Evolutionary conservation across 2,797 vertebrate species (phyloP), one percentile per base, ranked within the genome.

Genomic region (Monodelphis domestica): DNA sequence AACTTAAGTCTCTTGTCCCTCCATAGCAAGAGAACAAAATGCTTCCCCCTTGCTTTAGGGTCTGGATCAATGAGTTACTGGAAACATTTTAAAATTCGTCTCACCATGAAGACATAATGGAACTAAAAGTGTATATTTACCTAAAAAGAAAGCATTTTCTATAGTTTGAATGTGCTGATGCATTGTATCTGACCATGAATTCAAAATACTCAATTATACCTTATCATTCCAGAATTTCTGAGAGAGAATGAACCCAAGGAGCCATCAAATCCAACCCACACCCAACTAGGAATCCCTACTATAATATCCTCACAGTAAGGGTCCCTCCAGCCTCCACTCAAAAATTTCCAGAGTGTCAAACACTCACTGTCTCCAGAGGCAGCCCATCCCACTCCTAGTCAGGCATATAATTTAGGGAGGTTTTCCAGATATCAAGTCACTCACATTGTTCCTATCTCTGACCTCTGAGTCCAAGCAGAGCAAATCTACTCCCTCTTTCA

Each of bases 1-100:
- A 88, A 12, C 38, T 30, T 9, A 38, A n/a, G 55, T 89, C 95
- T 90, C 53, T 38, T 94, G 50, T 88, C 93, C 92, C n/a, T 93
- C 10, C n/a, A 51, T 93, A 92, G 1, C 24, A 59, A 84, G 59
- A 29, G 89, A 84, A 90, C 56, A 10, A 90, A 92, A 30, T 3
- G 54, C 17, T 91, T 87, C 91, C 90, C 30, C 2, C 57, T 50
- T 89, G 70, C 12, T 63, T 2, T 87, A 90, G 1, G 0, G 1
- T 54, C 12, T 56, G 5, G 50, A 45, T 84, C 26, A 93, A 90
- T 78, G 93, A 57, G 5, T 45, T 59, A 54, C n/a, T 78, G 1
- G 12, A 24, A 92, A 95, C 90, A 91, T 38, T 24, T 1, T 54
- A 33, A 89, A 89, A 26, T 93, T 90, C 70, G 90, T 89, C 59